These are phyloP conservation scores for Nibea coibor DNA, from an alignment of 2,113 vertebrate genomes.

Conservation along the genomic window DNA sequence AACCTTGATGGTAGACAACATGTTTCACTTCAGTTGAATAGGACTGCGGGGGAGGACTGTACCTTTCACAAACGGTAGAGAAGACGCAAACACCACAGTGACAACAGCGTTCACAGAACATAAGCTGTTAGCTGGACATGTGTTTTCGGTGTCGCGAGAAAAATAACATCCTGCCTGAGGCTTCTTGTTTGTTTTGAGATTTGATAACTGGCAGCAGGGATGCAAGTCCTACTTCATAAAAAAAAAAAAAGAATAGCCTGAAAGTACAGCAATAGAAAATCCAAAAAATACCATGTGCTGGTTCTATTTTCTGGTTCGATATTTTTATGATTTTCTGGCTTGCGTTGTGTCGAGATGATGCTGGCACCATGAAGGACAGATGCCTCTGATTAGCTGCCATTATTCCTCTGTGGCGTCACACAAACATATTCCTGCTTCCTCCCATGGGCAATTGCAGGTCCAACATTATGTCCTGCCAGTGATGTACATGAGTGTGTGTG, in stretches of 20 bases:
- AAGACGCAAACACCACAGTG: slow-evolving; percentile 34
- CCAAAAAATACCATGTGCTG: slow-evolving; percentile 48
- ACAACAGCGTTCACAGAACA: slow-evolving; percentile 39
- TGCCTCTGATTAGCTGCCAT: slow-evolving; percentile 75
- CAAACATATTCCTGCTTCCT: slow-evolving; percentile 66
- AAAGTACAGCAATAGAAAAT: slow-evolving; percentile 1
- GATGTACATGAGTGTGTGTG: slow-evolving; percentile 11
- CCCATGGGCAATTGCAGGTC: slow-evolving; percentile 36
- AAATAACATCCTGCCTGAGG: slow-evolving; percentile 39
- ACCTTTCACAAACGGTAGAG: background rate
- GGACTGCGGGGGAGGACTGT: slow-evolving; percentile 16
- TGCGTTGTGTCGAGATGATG: slow-evolving; percentile 44
- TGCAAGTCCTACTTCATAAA: slow-evolving; percentile 5
- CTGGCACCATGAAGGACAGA: slow-evolving; percentile 66
- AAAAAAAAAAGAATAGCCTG: slow-evolving; percentile 13
- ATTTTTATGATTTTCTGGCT: slow-evolving; percentile 43
- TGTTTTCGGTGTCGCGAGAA: slow-evolving; percentile 35
- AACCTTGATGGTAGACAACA: slow-evolving; percentile 6
- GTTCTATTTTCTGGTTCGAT: slow-evolving; percentile 32
- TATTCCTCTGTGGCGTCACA: slow-evolving; percentile 54
- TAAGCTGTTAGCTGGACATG: slow-evolving; percentile 31
- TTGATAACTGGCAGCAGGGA: slow-evolving; percentile 21
- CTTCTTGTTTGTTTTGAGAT: slow-evolving; percentile 30
- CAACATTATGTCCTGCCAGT: slow-evolving; percentile 40
- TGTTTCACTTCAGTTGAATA: slow-evolving; percentile 18